These are phyloP conservation scores for Cettia cetti DNA, from an alignment of 2,113 vertebrate species.

Conservation along the genomic window DNA sequence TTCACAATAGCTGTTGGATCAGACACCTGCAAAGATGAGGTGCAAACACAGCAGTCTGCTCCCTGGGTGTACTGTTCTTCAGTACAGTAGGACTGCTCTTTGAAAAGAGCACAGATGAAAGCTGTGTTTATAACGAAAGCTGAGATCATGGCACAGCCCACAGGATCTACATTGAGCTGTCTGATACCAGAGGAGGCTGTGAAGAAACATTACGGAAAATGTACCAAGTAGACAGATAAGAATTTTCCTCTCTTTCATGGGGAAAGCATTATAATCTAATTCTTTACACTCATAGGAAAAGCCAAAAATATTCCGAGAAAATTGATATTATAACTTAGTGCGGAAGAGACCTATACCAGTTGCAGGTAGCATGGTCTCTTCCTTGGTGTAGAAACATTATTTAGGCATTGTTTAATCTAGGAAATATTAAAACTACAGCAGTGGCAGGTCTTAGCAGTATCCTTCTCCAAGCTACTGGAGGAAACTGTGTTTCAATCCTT, in stretches of 20 bases:
- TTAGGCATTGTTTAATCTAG: neutral
- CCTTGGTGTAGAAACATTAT: neutral
- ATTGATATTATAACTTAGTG: neutral
- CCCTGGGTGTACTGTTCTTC: fast-evolving
- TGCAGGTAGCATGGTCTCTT: neutral
- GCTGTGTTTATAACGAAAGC: neutral
- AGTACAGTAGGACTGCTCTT: fast-evolving
- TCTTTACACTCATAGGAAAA: neutral
- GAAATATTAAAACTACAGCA: neutral
- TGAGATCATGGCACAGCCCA: neutral
- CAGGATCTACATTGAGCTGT: neutral
- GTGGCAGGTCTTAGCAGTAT: neutral
- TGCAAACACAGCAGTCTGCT: neutral
- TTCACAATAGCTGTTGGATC: fast-evolving
- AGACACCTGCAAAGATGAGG: neutral
- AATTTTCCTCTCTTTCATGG: neutral
- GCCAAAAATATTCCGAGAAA: neutral
- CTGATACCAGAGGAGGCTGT: neutral
- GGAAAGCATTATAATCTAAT: neutral
- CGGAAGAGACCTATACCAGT: neutral
- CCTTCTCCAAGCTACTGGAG: neutral
- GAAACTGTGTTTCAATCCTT: neutral
- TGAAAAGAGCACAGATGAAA: neutral
- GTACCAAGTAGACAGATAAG: neutral
- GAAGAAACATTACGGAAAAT: neutral